A percentile compares a stretch with the other conserved stretches of the same genome.
Evolutionary conservation across 2,797 vertebrate genomes (phyloP).

Genomic region (Pitangus sulphuratus): DNA sequence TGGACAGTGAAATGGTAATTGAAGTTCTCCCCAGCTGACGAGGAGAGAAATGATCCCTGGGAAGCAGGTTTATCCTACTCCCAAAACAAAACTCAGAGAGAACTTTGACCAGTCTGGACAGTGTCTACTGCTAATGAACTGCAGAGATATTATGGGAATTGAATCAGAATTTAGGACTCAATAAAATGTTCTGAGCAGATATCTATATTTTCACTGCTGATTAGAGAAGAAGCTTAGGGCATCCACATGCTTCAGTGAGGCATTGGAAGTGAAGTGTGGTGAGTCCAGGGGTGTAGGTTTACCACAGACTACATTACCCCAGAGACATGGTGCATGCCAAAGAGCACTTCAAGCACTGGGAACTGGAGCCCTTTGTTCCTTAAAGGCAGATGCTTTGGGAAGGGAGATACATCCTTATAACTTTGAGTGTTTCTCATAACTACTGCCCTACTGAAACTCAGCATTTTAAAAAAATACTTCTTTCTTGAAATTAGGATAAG

Average conservation of each 20-base stretch:
- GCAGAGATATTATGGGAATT: background rate
- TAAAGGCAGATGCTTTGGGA: background rate
- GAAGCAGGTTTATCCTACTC: background rate
- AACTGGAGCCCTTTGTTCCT: background rate
- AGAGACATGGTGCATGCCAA: background rate
- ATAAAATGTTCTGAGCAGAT: background rate
- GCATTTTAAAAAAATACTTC: background rate
- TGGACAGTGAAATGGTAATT: background rate
- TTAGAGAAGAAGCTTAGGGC: background rate
- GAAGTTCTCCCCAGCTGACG: background rate
- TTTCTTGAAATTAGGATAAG: background rate
- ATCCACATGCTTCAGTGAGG: background rate
- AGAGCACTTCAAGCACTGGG: background rate
- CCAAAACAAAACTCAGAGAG: background rate
- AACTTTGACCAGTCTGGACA: background rate
- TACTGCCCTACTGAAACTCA: background rate
- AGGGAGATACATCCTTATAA: background rate
- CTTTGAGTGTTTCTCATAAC: background rate
- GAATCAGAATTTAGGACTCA: background rate
- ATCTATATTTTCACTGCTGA: background rate
- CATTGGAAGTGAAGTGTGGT: background rate
- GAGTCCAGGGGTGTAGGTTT: fast-evolving
- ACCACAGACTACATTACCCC: background rate
- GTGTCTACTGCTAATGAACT: background rate
- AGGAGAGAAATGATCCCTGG: background rate